These are phyloP conservation scores for Caerostris darwini DNA, from an alignment of 1,140 invertebrate genomes.

Conservation along the genomic window DNA sequence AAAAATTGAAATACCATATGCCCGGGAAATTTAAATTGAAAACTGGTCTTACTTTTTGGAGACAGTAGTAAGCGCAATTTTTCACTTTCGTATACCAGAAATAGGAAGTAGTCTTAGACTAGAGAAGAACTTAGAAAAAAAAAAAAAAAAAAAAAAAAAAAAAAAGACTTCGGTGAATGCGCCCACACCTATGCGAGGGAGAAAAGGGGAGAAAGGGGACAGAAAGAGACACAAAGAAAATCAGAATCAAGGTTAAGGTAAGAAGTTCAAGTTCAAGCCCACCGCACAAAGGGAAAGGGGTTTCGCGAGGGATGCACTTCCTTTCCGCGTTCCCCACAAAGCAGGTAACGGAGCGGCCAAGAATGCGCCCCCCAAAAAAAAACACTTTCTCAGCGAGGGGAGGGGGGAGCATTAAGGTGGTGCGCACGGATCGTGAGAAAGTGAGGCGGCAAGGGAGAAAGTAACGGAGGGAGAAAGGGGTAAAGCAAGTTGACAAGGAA, in stretches of 20 bases:
- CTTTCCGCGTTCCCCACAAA: conserved; percentile 16
- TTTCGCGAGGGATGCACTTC: conserved; percentile 2
- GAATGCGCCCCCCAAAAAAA: not conserved
- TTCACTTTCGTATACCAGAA: not conserved
- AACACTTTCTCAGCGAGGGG: not conserved
- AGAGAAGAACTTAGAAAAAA: not conserved
- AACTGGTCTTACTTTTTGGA: too few relatives aligned
- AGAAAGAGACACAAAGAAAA: not conserved
- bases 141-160: not conserved
- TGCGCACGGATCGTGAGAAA: conserved; percentile 55
- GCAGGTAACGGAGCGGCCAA: conserved; percentile 13
- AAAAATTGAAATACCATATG: too few relatives aligned
- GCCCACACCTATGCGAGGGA: not conserved
- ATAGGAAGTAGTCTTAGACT: not conserved
- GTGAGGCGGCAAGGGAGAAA: conserved; percentile 17
- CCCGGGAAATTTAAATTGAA: too few relatives aligned
- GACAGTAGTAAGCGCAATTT: too few relatives aligned
- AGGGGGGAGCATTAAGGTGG: conserved; percentile 3
- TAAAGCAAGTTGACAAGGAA: not conserved
- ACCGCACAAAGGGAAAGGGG: not conserved
- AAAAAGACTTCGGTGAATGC: not conserved
- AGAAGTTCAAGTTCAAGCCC: conserved; percentile 61
- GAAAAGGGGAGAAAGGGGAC: not conserved
- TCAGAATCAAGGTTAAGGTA: conserved; percentile 60
- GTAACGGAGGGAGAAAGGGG: conserved; percentile 48